phyloP scores from a whole-genome alignment of 2,888 invertebrate genomes.

The Stenoptilia bipunctidactyla region DNA sequence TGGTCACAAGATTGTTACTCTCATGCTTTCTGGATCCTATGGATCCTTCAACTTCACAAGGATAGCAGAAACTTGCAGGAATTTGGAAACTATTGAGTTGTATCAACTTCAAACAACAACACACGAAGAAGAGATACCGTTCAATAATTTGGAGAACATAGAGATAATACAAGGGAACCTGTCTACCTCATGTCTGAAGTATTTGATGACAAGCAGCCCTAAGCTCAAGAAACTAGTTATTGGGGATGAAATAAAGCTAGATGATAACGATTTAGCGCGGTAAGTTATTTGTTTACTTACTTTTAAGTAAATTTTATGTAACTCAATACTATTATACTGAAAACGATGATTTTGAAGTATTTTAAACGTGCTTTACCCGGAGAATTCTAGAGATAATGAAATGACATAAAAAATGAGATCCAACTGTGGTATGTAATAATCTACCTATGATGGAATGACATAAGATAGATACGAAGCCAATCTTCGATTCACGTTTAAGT shows the following conservation, averaged over 20 bases:
- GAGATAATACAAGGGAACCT: conserved; percentile 78
- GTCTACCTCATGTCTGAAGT: conserved; percentile 67
- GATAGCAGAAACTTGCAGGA: conserved; percentile 71
- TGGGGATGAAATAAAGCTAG: conserved; percentile 75
- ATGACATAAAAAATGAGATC: too few relatives aligned
- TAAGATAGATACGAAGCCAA: too few relatives aligned
- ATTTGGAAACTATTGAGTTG: conserved; percentile 74
- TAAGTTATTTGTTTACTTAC: conserved; percentile 27
- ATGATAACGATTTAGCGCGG: conserved; percentile 77
- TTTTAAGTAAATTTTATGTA: too few relatives aligned
- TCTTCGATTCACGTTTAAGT: too few relatives aligned
- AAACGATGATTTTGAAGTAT: too few relatives aligned
- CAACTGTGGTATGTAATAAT: too few relatives aligned
- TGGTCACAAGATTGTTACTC: conserved; percentile 63
- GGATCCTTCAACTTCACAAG: conserved; percentile 73
- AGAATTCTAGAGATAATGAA: too few relatives aligned
- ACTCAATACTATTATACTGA: too few relatives aligned
- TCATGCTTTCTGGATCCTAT: conserved; percentile 70
- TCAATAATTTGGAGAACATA: conserved; percentile 74
- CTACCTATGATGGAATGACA: too few relatives aligned
- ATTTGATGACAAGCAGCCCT: conserved; percentile 72
- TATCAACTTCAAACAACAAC: conserved; percentile 75
- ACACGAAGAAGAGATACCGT: conserved; percentile 66
- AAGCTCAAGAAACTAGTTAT: conserved; percentile 74
- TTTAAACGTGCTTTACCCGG: too few relatives aligned